Conservation (phyloP, 2,113 vertebrate species). For the Candoia aspera region DNA sequence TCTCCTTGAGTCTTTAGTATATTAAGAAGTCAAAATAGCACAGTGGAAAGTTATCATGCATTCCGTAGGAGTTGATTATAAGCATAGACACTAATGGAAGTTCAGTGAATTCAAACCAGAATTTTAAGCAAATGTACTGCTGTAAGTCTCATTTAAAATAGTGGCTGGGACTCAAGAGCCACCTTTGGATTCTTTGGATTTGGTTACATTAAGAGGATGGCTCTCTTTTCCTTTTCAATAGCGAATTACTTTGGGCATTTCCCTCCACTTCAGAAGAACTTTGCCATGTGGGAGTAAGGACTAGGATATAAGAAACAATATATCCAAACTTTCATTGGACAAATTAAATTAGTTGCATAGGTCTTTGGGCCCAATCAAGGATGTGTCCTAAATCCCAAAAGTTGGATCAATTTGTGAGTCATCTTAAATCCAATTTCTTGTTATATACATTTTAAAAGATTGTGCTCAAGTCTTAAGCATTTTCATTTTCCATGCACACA, state of each 20-base stretch:
- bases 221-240: neutral
- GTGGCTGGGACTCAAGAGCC: neutral
- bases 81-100: neutral
- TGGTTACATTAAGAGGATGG: neutral
- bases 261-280: neutral
- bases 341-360: neutral
- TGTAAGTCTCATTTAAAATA: neutral
- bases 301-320: neutral
- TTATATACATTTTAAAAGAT: neutral
- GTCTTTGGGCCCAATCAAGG: neutral
- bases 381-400: neutral
- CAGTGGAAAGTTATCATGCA: neutral
- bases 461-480: neutral
- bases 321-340: neutral
- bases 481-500: neutral
- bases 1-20: neutral
- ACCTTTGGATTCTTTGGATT: neutral
- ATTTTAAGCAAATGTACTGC: neutral
- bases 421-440: neutral
- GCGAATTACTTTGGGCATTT: neutral
- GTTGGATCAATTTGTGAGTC: neutral
- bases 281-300: neutral
- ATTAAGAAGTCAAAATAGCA: slow-evolving; percentile 30
- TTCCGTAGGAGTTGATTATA: neutral
- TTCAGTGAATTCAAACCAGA: slow-evolving; percentile 4